These are phyloP conservation scores for Bombyx mori DNA, from an alignment of 1,140 invertebrate genomes.

Conservation along the genomic window DNA sequence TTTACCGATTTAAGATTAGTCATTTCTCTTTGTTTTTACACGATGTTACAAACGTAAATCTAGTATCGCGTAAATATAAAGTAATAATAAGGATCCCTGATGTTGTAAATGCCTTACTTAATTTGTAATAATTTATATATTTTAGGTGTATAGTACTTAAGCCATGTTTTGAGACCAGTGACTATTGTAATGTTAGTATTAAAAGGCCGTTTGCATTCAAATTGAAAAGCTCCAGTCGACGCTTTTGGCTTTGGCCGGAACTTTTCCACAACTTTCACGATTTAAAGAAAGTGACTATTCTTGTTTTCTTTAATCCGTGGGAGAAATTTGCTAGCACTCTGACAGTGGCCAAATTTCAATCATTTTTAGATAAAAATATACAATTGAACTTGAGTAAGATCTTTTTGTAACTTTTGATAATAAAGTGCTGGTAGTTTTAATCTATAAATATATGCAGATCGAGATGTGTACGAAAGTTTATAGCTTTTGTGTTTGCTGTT, in stretches of 20 bases:
- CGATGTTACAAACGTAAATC: slow-evolving; percentile 50
- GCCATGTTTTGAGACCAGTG: slow-evolving; percentile 70
- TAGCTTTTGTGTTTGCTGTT: slow-evolving; percentile 42
- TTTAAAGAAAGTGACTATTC: slow-evolving; percentile 58
- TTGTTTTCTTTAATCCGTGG: slow-evolving; percentile 62
- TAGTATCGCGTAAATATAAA: slow-evolving; percentile 65
- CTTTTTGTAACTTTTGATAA: slow-evolving; percentile 68
- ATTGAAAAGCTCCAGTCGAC: slow-evolving; percentile 55
- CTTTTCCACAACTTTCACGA: slow-evolving; percentile 45
- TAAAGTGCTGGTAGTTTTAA: slow-evolving; percentile 64
- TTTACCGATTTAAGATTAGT: slow-evolving; percentile 69
- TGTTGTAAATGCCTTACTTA: slow-evolving; percentile 71
- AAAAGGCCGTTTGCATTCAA: slow-evolving; percentile 46
- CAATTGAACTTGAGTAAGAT: slow-evolving; percentile 53
- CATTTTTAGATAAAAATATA: slow-evolving; percentile 58
- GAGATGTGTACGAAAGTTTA: slow-evolving; percentile 58
- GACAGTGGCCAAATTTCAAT: slow-evolving; percentile 43
- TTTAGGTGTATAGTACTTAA: slow-evolving; percentile 71
- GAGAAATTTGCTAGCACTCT: slow-evolving; percentile 52
- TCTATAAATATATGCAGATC: slow-evolving; percentile 36
- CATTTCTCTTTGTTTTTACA: slow-evolving; percentile 63
- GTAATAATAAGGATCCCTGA: slow-evolving; percentile 60
- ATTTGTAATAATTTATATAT: slow-evolving; percentile 72
- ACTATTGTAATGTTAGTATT: slow-evolving; percentile 69
- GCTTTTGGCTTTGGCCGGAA: slow-evolving; percentile 48